phyloP scores from a whole-genome alignment of 2,113 vertebrate genomes.

The Meleagris gallopavo region DNA sequence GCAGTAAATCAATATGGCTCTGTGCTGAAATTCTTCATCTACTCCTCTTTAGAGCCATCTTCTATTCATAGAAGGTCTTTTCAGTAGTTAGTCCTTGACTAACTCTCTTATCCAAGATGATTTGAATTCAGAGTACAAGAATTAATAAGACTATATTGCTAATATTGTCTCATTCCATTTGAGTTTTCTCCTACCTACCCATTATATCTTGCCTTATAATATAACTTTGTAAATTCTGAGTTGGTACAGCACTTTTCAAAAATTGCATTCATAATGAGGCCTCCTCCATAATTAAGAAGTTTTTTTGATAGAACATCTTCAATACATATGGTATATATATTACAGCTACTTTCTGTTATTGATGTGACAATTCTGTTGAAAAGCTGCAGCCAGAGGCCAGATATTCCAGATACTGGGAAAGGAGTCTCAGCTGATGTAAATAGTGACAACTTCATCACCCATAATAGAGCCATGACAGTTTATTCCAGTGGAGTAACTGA shows the following conservation, averaged over 20 bases:
- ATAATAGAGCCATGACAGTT: not conserved
- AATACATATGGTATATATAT: not conserved
- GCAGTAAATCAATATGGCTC: not conserved
- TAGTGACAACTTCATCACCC: not conserved
- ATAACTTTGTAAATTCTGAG: not conserved
- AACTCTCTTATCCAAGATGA: not conserved
- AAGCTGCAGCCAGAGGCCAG: not conserved
- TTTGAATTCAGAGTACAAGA: not conserved
- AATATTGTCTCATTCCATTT: not conserved
- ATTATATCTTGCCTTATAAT: not conserved
- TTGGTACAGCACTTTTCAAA: not conserved
- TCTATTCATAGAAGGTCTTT: not conserved
- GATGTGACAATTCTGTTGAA: not conserved
- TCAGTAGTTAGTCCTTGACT: not conserved
- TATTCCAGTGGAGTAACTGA: slow-evolving; percentile 22
- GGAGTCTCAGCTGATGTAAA: not conserved
- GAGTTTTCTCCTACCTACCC: not conserved
- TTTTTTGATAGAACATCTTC: not conserved
- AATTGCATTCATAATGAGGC: not conserved
- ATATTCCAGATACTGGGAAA: not conserved
- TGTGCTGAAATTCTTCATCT: not conserved
- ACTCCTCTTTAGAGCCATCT: not conserved
- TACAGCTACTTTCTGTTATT: not conserved
- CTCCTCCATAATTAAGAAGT: not conserved
- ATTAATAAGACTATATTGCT: not conserved